These are phyloP conservation scores for Conus canariensis DNA, from an alignment of 2,888 invertebrate species.

Conservation along the genomic window DNA sequence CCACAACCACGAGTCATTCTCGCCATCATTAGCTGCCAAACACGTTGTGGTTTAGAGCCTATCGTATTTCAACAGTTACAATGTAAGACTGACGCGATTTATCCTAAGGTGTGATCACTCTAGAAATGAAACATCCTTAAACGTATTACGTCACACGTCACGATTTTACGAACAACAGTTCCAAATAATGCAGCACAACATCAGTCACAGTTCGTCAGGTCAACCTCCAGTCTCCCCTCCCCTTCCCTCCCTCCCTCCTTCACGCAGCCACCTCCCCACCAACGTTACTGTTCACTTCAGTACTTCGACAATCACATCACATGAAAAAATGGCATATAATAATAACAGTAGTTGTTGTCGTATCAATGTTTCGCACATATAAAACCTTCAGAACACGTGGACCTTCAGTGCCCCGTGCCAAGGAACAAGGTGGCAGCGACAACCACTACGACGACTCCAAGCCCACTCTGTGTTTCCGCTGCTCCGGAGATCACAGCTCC, in stretches of 20 bases:
- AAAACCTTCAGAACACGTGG: too few species aligned
- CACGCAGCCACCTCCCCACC: neutral
- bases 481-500: constrained; percentile 5
- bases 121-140: too few species aligned
- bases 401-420: neutral
- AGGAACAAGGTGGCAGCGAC: neutral
- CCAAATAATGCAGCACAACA: too few species aligned
- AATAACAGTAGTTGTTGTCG: neutral
- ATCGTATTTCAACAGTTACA: too few species aligned
- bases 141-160: too few species aligned
- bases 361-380: neutral
- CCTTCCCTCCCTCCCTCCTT: too few species aligned
- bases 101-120: too few species aligned
- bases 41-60: too few species aligned
- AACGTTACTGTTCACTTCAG: neutral
- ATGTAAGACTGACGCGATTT: too few species aligned
- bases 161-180: too few species aligned
- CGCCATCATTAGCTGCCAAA: too few species aligned
- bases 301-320: neutral
- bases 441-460: neutral
- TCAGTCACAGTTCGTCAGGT: neutral
- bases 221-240: neutral
- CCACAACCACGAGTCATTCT: too few species aligned
- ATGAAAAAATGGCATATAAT: neutral
- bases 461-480: neutral